These are phyloP conservation scores for Mustelus asterias DNA, from an alignment of 2,113 vertebrate genomes.

Conservation along the genomic window DNA sequence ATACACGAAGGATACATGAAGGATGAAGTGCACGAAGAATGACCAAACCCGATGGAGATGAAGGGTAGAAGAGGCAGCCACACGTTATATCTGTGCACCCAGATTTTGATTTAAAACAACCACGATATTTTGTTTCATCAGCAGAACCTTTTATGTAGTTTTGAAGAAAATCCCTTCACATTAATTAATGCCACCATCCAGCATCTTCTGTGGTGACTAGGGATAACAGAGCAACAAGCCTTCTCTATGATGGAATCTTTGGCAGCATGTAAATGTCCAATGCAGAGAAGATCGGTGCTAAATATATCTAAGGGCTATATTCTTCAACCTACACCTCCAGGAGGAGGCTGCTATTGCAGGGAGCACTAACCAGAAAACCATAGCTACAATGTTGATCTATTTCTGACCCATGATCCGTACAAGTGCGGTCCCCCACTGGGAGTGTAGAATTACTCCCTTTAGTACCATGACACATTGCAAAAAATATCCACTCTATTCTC, in stretches of 20 bases:
- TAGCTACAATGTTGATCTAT: background rate
- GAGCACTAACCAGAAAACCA: background rate
- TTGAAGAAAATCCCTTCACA: conserved; percentile 2
- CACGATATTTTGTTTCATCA: background rate
- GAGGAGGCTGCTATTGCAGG: background rate
- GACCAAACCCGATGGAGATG: conserved; percentile 4
- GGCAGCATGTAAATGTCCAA: background rate
- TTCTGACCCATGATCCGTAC: background rate
- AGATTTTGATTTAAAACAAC: conserved; percentile 10
- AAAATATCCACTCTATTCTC: background rate
- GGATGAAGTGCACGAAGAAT: background rate
- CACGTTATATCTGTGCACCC: background rate
- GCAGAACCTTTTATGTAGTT: background rate
- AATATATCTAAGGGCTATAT: background rate
- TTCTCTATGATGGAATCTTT: background rate
- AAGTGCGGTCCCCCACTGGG: background rate
- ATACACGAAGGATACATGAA: too few species aligned
- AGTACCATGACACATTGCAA: background rate
- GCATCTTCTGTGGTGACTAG: background rate
- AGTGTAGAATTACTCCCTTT: background rate
- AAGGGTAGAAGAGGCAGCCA: background rate
- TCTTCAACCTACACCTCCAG: background rate
- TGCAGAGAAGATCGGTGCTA: background rate
- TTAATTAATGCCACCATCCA: background rate
- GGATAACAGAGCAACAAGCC: background rate